Evolutionary conservation across 2,113 vertebrate genomes (phyloP), one percentile per base, ranked within the genome.

Genomic region (Semnornis frantzii): DNA sequence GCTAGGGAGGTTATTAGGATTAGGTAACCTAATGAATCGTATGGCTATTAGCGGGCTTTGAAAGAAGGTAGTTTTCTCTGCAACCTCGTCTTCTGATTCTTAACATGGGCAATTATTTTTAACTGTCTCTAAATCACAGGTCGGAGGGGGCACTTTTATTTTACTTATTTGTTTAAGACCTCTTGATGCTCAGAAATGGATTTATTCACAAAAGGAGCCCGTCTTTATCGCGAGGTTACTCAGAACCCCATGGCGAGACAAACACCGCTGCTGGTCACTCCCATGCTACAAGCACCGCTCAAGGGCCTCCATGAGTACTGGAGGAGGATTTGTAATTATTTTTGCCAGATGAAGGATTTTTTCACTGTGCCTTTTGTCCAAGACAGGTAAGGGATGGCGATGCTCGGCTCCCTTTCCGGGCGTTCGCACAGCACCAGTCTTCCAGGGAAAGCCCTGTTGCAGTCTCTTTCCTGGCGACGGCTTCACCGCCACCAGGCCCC

Each of bases 1-100:
- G 95, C 94, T 88, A 64, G 95, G 17, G 37, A 85, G 96, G 91
- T 95, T 94, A 89, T 97, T 96, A 97, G 96, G 95, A 96, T 97
- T 96, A 96, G 96, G 92, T 91, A 73, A 92, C 94, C 92, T 97
- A 97, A 97, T 97, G 96, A 98, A 96, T 97, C 76, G 94, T 73
- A 48, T 86, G 95, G 85, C 93, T 81, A 75, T 89, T 94, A 96
- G 65, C 82, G 76, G 78, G 87, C 85, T 93, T 96, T 93, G 92
- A 73, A 91, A 81, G 82, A 65, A 86, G 82, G 87, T 87, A 64
- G 55, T 75, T 87, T 87, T 81, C 81, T 73, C 65, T 39, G 79
- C 81, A 91, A 77, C 83, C 63, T 55, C 52, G 44, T 77, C 71
- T 69, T 72, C 69, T 66, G 75, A 60, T 83, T 94, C 91, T 95